phyloP scores from a whole-genome alignment of 2,797 vertebrate genomes.

The Loris lydekkerianus region DNA sequence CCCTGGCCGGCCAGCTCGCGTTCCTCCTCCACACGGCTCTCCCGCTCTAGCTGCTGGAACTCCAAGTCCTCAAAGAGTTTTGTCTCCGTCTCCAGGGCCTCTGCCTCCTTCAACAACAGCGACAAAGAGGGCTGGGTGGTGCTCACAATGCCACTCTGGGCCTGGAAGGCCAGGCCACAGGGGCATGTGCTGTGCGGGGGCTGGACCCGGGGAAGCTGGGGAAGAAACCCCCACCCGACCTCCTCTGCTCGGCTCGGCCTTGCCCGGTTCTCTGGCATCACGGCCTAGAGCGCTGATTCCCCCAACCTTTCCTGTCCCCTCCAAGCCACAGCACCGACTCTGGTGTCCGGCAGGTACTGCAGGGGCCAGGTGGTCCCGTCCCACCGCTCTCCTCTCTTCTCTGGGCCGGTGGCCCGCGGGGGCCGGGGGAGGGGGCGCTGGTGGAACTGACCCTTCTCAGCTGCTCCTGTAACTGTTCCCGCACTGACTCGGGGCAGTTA shows the following conservation, averaged over 20 bases:
- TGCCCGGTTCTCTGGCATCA: conserved; percentile 56
- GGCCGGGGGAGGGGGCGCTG: conserved; percentile 83
- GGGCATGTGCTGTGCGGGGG: not conserved
- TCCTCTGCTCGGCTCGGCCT: conserved; percentile 48
- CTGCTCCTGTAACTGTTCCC: conserved; percentile 97
- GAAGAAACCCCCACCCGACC: conserved; percentile 55
- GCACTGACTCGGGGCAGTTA: conserved; percentile 98
- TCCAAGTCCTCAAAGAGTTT: conserved; percentile 98
- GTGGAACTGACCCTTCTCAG: conserved; percentile 97
- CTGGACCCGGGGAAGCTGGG: conserved; percentile 46
- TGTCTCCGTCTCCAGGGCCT: conserved; percentile 93
- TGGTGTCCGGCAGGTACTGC: conserved; percentile 71
- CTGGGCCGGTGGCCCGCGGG: conserved; percentile 75
- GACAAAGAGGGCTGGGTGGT: not conserved
- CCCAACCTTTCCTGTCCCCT: conserved; percentile 59
- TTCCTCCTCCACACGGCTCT: conserved; percentile 97
- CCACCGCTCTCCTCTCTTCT: conserved; percentile 76
- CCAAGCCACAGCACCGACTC: conserved; percentile 72
- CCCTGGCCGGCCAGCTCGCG: conserved; percentile 94
- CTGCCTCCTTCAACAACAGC: conserved; percentile 92
- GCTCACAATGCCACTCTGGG: not conserved
- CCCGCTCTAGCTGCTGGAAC: conserved; percentile 98
- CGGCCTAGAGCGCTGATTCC: conserved; percentile 22
- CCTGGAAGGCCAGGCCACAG: conserved; percentile 60
- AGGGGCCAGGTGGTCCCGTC: conserved; percentile 76